A percentile compares a stretch with the other conserved stretches of the same genome.
Evolutionary conservation across 2,888 invertebrate genomes (phyloP).

Genomic region (Apotomis betuletana): DNA sequence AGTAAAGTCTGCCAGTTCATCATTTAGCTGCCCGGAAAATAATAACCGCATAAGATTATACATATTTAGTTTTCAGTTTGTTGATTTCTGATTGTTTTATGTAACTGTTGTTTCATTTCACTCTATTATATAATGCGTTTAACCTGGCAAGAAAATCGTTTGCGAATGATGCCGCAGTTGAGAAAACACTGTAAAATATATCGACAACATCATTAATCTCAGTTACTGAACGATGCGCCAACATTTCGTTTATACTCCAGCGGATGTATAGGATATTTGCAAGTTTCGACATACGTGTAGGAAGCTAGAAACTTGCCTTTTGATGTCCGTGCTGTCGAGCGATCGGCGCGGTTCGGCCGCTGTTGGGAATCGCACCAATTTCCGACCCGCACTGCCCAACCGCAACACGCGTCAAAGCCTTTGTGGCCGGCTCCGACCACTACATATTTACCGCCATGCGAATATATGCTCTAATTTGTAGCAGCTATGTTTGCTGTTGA

Average conservation of each 20-base stretch:
- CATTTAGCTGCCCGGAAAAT: no score
- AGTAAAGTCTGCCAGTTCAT: no score
- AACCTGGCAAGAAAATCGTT: no score
- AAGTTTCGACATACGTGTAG: conserved; percentile 21
- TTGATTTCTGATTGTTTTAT: no score
- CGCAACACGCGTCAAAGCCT: conserved; percentile 80
- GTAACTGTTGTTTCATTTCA: no score
- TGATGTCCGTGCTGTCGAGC: conserved; percentile 6
- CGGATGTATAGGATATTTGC: conserved; percentile 14
- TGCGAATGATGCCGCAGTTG: no score
- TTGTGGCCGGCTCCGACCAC: conserved; percentile 64
- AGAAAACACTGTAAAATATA: no score
- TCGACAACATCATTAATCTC: no score
- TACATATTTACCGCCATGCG: conserved; percentile 60
- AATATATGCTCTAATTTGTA: conserved; percentile 55
- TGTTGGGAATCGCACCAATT: conserved; percentile 74
- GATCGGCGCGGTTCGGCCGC: conserved; percentile 56
- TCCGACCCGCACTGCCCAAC: conserved; percentile 73
- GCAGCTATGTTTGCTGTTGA: conserved; percentile 45
- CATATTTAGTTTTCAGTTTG: no score
- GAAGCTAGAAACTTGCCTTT: conserved; percentile 29
- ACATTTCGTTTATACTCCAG: neutral
- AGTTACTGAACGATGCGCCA: neutral
- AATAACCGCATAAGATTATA: no score
- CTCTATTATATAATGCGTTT: no score